phyloP scores from a whole-genome alignment of 2,888 invertebrate species.

The Panopea generosa region DNA sequence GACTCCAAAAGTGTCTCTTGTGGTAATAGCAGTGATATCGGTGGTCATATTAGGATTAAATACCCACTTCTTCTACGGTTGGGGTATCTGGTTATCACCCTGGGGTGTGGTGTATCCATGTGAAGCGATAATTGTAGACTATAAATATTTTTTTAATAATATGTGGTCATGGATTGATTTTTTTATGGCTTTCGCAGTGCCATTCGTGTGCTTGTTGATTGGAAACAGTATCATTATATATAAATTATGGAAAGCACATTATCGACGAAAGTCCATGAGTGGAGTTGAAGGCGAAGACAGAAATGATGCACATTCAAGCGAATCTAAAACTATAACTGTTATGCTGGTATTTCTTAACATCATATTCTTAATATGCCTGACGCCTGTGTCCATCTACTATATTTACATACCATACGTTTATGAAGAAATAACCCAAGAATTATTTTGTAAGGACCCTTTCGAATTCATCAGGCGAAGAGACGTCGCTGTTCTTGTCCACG shows the following conservation, averaged over 20 bases:
- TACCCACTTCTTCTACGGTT: conserved; percentile 14
- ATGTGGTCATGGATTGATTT: conserved; percentile 57
- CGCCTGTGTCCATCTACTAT: conserved; percentile 45
- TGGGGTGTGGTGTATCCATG: conserved; percentile 10
- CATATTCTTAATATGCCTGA: conserved; percentile 49
- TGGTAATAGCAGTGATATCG: conserved; percentile 11
- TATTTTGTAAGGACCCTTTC: conserved; percentile 29
- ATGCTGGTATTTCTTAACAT: conserved; percentile 41
- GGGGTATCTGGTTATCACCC: background rate
- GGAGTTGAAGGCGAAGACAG: conserved; percentile 6
- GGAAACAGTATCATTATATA: conserved; percentile 49
- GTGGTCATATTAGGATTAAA: conserved; percentile 30
- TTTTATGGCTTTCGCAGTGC: conserved; percentile 36
- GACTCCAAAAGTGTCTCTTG: conserved; percentile 8
- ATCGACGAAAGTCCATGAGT: conserved; percentile 24
- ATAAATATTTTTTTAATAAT: conserved; percentile 30
- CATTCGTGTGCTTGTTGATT: conserved; percentile 36
- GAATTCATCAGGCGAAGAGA: conserved; percentile 25
- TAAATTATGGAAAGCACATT: conserved; percentile 13
- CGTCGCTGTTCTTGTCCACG: conserved; percentile 49
- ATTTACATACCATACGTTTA: conserved; percentile 38
- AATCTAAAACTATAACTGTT: conserved; percentile 21
- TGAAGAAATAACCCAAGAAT: conserved; percentile 11
- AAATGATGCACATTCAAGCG: conserved; percentile 1
- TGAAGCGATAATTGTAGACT: conserved; percentile 26